These are phyloP conservation scores for Chaetura pelagica DNA, from an alignment of 2,113 vertebrate genomes.

Conservation along the genomic window DNA sequence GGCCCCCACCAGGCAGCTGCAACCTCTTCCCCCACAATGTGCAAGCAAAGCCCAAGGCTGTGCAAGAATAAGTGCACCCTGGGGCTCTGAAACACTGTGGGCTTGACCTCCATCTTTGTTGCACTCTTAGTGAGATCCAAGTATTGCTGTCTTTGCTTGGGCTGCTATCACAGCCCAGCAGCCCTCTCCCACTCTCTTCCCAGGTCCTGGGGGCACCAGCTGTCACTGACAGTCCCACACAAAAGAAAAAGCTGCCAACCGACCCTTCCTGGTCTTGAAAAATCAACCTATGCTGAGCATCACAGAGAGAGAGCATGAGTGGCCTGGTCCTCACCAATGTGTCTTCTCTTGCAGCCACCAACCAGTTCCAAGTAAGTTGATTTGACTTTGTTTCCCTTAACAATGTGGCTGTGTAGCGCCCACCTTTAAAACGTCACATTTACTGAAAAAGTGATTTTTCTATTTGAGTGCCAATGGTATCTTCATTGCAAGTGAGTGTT, in stretches of 20 bases:
- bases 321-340: neutral
- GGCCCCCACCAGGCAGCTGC: neutral
- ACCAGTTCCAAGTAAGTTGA: accelerated
- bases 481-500: neutral
- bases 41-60: neutral
- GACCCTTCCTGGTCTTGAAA: accelerated
- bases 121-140: accelerated
- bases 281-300: neutral
- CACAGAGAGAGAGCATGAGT: accelerated
- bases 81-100: neutral
- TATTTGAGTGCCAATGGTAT: accelerated
- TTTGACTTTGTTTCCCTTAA: neutral
- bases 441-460: neutral
- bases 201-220: no score
- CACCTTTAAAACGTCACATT: neutral
- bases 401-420: neutral
- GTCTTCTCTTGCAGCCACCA: neutral
- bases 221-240: accelerated
- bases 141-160: neutral
- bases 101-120: neutral
- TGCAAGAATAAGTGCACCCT: no score
- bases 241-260: neutral
- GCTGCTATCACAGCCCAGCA: neutral
- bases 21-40: neutral
- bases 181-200: neutral